phyloP scores from a whole-genome alignment of 2,797 vertebrate species.

The Sardinella longiceps region DNA sequence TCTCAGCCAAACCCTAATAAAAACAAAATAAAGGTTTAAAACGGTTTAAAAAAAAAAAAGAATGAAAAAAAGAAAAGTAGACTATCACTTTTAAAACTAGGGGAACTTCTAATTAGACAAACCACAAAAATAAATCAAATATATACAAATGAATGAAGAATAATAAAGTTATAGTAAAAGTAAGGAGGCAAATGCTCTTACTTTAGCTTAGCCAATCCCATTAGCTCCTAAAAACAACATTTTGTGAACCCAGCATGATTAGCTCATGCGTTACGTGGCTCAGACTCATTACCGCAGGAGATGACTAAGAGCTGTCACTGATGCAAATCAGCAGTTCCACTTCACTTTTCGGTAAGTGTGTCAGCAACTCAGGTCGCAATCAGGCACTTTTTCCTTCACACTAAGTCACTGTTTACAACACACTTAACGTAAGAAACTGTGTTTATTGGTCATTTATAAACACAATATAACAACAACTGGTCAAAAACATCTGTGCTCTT shows the following conservation, averaged over 20 bases:
- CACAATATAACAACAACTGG: background rate
- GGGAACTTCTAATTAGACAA: too few relatives aligned
- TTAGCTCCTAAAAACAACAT: background rate
- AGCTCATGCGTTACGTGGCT: background rate
- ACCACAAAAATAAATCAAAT: too few relatives aligned
- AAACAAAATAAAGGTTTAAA: background rate
- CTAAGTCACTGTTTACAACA: constrained; percentile 30
- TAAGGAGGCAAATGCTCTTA: background rate
- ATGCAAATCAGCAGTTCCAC: background rate
- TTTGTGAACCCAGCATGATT: background rate
- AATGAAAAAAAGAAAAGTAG: background rate
- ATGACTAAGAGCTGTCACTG: background rate
- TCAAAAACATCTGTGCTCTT: background rate
- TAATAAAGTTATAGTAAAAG: too few relatives aligned
- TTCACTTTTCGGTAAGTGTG: constrained; percentile 30
- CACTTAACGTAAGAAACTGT: background rate
- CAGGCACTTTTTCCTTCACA: background rate
- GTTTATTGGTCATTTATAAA: background rate
- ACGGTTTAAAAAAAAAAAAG: background rate
- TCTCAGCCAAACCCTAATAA: background rate
- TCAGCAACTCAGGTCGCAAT: constrained; percentile 35
- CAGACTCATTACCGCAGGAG: background rate
- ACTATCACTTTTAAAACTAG: background rate
- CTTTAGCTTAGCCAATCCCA: background rate
- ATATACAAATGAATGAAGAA: background rate